A percentile compares a stretch with the other conserved stretches of the same genome.
Evolutionary conservation across 2,888 invertebrate genomes (phyloP).

Genomic region (Mesorhabditis sp.): DNA sequence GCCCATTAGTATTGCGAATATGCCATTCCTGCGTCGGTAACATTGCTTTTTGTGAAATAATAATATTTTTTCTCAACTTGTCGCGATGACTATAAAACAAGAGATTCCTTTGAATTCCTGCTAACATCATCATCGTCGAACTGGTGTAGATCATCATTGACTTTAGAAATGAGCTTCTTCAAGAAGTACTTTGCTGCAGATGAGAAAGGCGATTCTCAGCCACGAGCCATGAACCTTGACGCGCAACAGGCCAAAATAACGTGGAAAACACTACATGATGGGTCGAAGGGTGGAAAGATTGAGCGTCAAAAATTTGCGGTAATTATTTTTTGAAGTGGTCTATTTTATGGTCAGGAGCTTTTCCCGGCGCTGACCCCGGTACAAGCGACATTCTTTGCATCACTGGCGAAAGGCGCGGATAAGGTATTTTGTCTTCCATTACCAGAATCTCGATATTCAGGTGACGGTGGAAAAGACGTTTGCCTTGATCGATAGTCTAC

Average conservation of each 20-base stretch:
- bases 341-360: neutral
- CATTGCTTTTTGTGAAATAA: neutral
- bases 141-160: too few species aligned
- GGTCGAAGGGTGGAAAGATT: conserved; percentile 4
- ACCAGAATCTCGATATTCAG: too few species aligned
- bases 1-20: neutral
- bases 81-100: too few species aligned
- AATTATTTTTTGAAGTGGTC: neutral
- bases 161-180: neutral
- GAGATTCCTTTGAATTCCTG: too few species aligned
- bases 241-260: neutral
- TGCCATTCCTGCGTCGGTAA: neutral
- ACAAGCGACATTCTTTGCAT: neutral
- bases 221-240: neutral
- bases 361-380: neutral
- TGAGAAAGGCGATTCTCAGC: neutral
- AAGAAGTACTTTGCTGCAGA: neutral
- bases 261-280: neutral
- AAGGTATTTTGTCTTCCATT: too few species aligned
- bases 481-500: too few species aligned
- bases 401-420: too few species aligned
- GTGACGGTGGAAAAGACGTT: too few species aligned
- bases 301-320: conserved; percentile 8
- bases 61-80: neutral
- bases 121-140: too few species aligned